Percentiles rank a stretch among this genome's conserved stretches.
phyloP scores from a whole-genome alignment of 1,140 invertebrate species.

The Metopolophium dirhodum region DNA sequence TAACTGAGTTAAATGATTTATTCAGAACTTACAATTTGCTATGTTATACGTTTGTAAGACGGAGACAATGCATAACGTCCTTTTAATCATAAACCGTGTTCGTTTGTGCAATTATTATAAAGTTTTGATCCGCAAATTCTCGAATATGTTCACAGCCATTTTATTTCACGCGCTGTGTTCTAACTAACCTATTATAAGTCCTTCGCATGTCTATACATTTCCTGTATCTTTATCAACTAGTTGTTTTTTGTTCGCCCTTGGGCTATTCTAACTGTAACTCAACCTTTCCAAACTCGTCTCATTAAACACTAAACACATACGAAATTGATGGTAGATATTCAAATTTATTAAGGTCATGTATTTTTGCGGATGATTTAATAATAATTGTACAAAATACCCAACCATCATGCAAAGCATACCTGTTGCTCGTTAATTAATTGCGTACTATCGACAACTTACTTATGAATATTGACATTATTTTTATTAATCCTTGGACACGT shows the following conservation, averaged over 20 bases:
- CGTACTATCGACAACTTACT: not conserved
- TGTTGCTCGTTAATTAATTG: not conserved
- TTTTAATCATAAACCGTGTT: not conserved
- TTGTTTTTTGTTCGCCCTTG: not conserved
- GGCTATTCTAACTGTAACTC: constrained; percentile 49
- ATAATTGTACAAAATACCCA: not conserved
- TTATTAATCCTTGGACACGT: not conserved
- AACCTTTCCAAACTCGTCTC: constrained; percentile 48
- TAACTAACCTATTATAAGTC: not conserved
- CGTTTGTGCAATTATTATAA: not conserved
- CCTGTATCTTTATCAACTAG: constrained; percentile 10
- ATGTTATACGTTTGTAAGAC: too few species aligned
- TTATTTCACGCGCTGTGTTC: not conserved
- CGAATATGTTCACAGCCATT: not conserved
- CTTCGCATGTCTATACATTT: not conserved
- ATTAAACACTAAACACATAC: not conserved
- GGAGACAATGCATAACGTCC: too few species aligned
- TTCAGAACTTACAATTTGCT: too few species aligned
- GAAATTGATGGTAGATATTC: not conserved
- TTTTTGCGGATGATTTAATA: constrained; percentile 21
- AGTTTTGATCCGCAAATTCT: not conserved
- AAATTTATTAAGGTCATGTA: constrained; percentile 24
- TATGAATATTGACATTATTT: not conserved
- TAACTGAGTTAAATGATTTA: too few species aligned
- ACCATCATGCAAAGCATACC: not conserved